phyloP scores from a whole-genome alignment of 2,888 invertebrate genomes.

The Cetonia aurata region DNA sequence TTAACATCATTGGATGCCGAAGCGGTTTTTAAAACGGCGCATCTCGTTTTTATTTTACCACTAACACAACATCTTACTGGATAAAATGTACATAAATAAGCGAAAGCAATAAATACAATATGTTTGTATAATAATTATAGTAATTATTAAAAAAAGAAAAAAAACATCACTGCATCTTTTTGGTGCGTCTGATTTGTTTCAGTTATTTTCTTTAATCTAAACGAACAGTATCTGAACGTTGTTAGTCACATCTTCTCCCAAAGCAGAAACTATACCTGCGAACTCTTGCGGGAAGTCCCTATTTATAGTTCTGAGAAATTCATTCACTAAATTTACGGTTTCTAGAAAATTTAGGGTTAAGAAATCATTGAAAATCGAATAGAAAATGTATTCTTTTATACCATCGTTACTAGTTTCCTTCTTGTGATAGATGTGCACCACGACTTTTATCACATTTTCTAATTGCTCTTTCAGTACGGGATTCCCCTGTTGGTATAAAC shows the following conservation, averaged over 20 bases:
- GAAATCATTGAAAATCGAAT: too few species aligned
- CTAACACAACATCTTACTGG: constrained; percentile 15
- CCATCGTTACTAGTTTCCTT: constrained; percentile 70
- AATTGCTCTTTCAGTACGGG: constrained; percentile 70
- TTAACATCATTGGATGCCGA: too few species aligned
- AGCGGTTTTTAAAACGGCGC: too few species aligned
- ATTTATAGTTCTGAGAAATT: constrained; percentile 70
- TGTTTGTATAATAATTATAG: constrained; percentile 10
- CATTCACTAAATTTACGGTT: constrained; percentile 66
- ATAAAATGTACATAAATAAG: constrained; percentile 40
- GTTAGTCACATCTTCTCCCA: constrained; percentile 64
- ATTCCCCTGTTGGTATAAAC: constrained; percentile 74
- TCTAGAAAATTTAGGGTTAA: constrained; percentile 62
- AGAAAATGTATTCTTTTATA: constrained; percentile 53
- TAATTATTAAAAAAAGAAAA: constrained; percentile 21
- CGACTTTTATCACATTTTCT: constrained; percentile 69
- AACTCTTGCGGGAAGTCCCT: constrained; percentile 72
- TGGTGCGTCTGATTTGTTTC: constrained; percentile 15
- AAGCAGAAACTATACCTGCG: constrained; percentile 65
- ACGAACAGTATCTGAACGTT: constrained; percentile 58
- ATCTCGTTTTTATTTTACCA: background rate
- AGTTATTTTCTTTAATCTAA: background rate
- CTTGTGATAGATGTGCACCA: constrained; percentile 71
- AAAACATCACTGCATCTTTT: constrained; percentile 22
- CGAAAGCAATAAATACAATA: constrained; percentile 40